phyloP scores from a whole-genome alignment of 2,888 invertebrate species.

The Sisyra nigra region DNA sequence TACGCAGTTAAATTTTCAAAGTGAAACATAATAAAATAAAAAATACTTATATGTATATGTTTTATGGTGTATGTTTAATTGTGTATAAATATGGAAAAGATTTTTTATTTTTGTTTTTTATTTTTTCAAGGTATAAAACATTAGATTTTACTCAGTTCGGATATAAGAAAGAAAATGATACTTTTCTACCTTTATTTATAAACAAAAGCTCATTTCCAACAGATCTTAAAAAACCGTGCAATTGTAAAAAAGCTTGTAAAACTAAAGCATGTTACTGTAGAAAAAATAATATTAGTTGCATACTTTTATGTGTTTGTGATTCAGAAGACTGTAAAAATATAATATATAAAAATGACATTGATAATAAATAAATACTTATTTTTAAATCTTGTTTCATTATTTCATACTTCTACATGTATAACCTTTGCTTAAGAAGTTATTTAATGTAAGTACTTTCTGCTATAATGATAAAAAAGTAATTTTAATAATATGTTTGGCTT shows the following conservation, averaged over 20 bases:
- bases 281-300: not conserved
- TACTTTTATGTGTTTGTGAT: not conserved
- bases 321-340: not conserved
- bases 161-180: not conserved
- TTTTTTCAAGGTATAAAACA: too few species aligned
- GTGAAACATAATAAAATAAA: too few species aligned
- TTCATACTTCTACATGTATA: too few species aligned
- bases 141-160: not conserved
- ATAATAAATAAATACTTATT: conserved; percentile 3
- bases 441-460: not conserved
- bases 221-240: not conserved
- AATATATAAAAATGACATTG: not conserved
- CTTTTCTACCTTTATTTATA: not conserved
- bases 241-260: not conserved
- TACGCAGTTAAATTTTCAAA: too few species aligned
- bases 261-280: not conserved
- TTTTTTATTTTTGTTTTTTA: too few species aligned
- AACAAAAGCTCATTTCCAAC: not conserved
- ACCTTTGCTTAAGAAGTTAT: too few species aligned
- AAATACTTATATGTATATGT: too few species aligned
- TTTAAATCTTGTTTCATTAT: not conserved
- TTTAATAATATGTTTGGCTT: too few species aligned
- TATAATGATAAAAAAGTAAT: too few species aligned
- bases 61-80: too few species aligned
- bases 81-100: too few species aligned